These are phyloP conservation scores for Bucco capensis DNA, from an alignment of 2,113 vertebrate species.

Conservation along the genomic window DNA sequence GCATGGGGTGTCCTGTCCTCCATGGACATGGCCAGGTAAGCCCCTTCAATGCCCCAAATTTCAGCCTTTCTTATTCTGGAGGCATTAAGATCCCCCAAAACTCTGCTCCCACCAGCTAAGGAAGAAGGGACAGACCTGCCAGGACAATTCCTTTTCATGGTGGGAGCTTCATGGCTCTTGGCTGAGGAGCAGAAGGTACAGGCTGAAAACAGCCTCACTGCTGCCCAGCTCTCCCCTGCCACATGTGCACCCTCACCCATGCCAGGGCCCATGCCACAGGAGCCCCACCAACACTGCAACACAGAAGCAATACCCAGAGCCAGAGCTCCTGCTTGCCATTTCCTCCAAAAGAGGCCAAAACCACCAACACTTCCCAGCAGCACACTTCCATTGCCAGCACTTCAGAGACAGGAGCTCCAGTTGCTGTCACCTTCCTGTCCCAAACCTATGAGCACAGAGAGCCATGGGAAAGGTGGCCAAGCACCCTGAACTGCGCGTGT, in stretches of 20 bases:
- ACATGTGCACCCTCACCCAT: accelerated
- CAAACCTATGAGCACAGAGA: accelerated
- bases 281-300: not conserved
- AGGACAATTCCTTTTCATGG: not conserved
- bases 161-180: not conserved
- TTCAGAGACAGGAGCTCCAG: not conserved
- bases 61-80: not conserved
- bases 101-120: not conserved
- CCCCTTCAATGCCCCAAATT: not conserved
- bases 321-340: accelerated
- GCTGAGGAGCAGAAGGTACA: not conserved
- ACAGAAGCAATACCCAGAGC: not conserved
- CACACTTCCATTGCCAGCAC: not conserved
- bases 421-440: not conserved
- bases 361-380: not conserved
- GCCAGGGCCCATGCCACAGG: accelerated
- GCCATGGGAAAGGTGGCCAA: accelerated
- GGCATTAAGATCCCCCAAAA: not conserved
- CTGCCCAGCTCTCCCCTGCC: not conserved
- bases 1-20: not conserved
- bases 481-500: not conserved
- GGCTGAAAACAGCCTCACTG: accelerated
- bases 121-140: not conserved
- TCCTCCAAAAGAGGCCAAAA: not conserved
- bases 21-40: accelerated